Evolutionary conservation across 2,888 invertebrate species (phyloP).

Genomic region (Ectemnius lituratus): DNA sequence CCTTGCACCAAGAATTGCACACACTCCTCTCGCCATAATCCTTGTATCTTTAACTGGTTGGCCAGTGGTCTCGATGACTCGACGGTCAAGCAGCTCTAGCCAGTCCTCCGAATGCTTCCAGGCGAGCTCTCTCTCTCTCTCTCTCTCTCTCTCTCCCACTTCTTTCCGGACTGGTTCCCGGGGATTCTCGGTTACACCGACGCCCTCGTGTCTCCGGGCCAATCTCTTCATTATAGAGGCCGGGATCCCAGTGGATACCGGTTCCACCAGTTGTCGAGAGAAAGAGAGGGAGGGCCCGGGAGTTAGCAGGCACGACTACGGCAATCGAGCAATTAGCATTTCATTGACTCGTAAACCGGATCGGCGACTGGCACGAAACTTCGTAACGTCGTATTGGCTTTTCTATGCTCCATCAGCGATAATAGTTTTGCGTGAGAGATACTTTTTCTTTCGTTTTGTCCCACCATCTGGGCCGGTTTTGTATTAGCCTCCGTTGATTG

Average conservation of each 20-base stretch:
- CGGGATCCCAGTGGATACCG: neutral
- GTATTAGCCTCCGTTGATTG: slow-evolving; percentile 48
- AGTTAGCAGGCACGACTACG: neutral
- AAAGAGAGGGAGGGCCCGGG: neutral
- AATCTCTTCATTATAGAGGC: neutral
- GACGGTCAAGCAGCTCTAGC: too few relatives aligned
- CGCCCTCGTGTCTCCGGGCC: neutral
- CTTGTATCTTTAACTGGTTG: too few relatives aligned
- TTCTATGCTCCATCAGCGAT: neutral
- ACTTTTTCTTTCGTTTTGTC: slow-evolving; percentile 36
- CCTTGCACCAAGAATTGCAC: slow-evolving; percentile 9
- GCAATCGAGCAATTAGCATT: slow-evolving; percentile 20
- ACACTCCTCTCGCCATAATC: too few relatives aligned
- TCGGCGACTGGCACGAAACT: neutral
- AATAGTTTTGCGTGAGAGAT: neutral
- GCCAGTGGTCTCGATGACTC: too few relatives aligned
- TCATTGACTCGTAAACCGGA: slow-evolving; percentile 22
- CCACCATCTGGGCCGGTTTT: slow-evolving; percentile 65
- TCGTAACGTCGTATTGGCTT: neutral
- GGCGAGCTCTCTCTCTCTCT: too few relatives aligned
- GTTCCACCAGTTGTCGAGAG: neutral
- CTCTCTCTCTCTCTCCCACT: too few relatives aligned
- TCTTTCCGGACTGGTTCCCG: too few relatives aligned
- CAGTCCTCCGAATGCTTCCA: too few relatives aligned
- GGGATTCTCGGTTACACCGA: too few relatives aligned